Evolutionary conservation across 2,113 vertebrate species (phyloP).

Genomic region (Agelaius phoeniceus): DNA sequence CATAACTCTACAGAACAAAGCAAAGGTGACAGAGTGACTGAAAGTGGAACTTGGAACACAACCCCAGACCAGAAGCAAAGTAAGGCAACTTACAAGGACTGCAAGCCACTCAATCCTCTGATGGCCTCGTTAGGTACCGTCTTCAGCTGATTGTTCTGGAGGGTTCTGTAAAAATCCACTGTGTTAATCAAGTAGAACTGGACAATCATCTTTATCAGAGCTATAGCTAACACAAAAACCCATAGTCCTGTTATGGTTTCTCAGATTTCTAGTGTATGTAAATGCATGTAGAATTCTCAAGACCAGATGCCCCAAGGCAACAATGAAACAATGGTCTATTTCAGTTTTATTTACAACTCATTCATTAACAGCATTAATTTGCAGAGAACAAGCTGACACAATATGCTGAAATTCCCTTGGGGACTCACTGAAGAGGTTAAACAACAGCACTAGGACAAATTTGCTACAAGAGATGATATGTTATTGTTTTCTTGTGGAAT

Average conservation of each 20-base stretch:
- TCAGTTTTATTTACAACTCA: not conserved
- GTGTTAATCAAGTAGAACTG: not conserved
- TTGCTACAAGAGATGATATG: not conserved
- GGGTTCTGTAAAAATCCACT: constrained; percentile 80
- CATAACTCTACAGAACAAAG: not conserved
- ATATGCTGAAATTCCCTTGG: not conserved
- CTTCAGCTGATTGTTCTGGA: constrained; percentile 97
- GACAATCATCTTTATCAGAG: not conserved
- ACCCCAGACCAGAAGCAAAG: not conserved
- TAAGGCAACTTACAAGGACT: constrained; percentile 89
- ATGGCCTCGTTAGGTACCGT: constrained; percentile 91
- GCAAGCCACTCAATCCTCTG: constrained; percentile 86
- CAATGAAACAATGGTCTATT: not conserved
- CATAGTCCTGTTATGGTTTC: not conserved
- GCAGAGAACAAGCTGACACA: not conserved
- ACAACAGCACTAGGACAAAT: not conserved
- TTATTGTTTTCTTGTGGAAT: not conserved
- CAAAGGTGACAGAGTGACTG: not conserved
- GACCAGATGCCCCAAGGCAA: not conserved
- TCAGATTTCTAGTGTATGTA: not conserved
- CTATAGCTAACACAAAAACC: not conserved
- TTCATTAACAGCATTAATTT: not conserved
- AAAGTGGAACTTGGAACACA: not conserved
- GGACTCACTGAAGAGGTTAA: not conserved
- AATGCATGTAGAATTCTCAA: not conserved